Conservation (phyloP, 1,140 invertebrate species). For the Dreissena polymorpha region DNA sequence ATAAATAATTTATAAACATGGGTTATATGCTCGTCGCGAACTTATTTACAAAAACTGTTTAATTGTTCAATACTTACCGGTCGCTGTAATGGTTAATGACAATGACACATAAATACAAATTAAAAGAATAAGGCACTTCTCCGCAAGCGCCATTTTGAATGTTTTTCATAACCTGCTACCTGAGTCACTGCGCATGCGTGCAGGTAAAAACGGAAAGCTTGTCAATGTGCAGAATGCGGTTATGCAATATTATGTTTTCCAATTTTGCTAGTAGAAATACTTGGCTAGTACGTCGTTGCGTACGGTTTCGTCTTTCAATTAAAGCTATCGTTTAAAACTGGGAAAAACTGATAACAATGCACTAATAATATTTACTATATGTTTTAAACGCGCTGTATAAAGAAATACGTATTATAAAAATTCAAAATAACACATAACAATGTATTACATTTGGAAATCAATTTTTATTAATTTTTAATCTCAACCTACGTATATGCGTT, state of each 20-base stretch:
- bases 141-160: conserved; percentile 1
- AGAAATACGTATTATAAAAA: no score
- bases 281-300: not conserved
- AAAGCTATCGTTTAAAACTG: not conserved
- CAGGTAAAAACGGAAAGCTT: not conserved
- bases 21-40: not conserved
- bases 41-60: not conserved
- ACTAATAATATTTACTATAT: not conserved
- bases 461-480: no score
- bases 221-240: not conserved
- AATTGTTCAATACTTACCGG: not conserved
- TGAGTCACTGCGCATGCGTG: not conserved
- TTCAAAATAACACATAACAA: no score
- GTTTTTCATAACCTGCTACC: not conserved
- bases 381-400: not conserved
- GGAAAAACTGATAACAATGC: not conserved
- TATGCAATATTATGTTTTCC: not conserved
- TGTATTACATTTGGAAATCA: no score
- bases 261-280: not conserved
- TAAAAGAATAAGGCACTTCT: not conserved
- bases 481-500: no score
- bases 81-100: not conserved
- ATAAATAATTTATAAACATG: not conserved
- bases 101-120: not conserved
- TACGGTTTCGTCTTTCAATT: not conserved